Evolutionary conservation across 2,797 vertebrate species (phyloP).

Genomic region (Falco rusticolus): DNA sequence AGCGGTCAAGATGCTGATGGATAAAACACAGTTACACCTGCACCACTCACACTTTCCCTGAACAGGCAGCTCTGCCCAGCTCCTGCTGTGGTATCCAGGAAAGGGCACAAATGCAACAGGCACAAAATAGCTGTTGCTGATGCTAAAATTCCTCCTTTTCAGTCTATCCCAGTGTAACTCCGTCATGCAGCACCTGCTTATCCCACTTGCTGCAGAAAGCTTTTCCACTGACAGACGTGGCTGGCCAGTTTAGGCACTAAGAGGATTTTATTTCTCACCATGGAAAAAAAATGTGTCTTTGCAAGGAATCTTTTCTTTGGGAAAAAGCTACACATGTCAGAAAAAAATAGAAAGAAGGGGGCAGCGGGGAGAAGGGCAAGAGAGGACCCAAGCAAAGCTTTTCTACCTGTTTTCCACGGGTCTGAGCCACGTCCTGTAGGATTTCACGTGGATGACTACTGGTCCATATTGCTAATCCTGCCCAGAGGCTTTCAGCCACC

Average conservation of each 20-base stretch:
- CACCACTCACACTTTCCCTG: background rate
- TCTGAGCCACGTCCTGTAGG: background rate
- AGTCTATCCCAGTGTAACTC: background rate
- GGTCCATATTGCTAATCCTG: background rate
- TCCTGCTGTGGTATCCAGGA: background rate
- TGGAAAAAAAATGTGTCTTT: background rate
- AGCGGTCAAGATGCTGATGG: background rate
- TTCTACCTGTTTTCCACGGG: background rate
- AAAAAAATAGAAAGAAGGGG: background rate
- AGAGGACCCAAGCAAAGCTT: background rate
- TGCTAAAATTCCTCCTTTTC: background rate
- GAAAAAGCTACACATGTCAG: background rate
- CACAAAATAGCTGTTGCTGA: background rate
- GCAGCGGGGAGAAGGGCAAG: background rate
- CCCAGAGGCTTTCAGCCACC: background rate
- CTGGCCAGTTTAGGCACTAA: background rate
- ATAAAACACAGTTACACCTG: background rate
- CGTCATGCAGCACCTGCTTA: background rate
- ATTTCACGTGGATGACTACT: background rate
- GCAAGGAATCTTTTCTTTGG: background rate
- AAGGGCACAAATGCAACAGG: background rate
- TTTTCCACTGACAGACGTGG: background rate
- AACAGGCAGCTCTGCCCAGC: background rate
- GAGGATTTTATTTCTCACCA: slow-evolving; percentile 40
- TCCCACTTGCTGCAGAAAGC: background rate